Conservation (phyloP, 53 echinoderm and acorn worm species). For the Astropecten irregularis region DNA sequence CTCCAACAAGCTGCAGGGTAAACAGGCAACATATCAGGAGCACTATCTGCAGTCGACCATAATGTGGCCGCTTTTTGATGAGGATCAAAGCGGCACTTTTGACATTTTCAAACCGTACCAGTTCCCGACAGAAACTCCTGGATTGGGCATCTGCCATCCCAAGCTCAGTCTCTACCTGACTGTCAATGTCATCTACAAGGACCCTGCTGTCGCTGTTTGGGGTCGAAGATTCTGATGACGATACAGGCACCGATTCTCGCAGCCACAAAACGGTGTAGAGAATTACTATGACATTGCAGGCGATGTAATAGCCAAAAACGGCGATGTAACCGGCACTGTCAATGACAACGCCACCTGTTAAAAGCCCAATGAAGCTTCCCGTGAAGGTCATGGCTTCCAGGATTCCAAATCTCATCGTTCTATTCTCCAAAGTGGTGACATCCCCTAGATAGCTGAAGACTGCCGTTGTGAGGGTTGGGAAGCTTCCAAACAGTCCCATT, state of each 20-base stretch:
- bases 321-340: conserved; percentile 81
- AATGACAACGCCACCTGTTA: conserved; percentile 85
- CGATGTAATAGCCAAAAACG: conserved; percentile 83
- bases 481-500: conserved; percentile 82
- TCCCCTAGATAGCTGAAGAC: conserved; percentile 98
- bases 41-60: conserved; percentile 71
- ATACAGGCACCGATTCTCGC: conserved; percentile 62
- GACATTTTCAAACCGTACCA: conserved; percentile 71
- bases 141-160: background rate
- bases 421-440: conserved; percentile 63
- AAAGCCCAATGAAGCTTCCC: conserved; percentile 84
- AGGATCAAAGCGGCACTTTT: conserved; percentile 66
- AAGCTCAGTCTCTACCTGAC: conserved; percentile 56
- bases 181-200: conserved; percentile 33
- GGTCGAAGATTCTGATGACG: background rate
- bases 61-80: conserved; percentile 66
- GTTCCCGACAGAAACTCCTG: conserved; percentile 61
- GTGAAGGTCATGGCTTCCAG: conserved; percentile 92
- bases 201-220: conserved; percentile 34
- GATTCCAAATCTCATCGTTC: conserved; percentile 85
- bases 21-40: conserved; percentile 75
- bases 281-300: conserved; percentile 64
- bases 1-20: conserved; percentile 83
- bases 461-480: conserved; percentile 73
- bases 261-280: conserved; percentile 81